These are phyloP conservation scores for Scaptomyza graminum DNA, from an alignment of 1,140 invertebrate genomes.

Conservation along the genomic window DNA sequence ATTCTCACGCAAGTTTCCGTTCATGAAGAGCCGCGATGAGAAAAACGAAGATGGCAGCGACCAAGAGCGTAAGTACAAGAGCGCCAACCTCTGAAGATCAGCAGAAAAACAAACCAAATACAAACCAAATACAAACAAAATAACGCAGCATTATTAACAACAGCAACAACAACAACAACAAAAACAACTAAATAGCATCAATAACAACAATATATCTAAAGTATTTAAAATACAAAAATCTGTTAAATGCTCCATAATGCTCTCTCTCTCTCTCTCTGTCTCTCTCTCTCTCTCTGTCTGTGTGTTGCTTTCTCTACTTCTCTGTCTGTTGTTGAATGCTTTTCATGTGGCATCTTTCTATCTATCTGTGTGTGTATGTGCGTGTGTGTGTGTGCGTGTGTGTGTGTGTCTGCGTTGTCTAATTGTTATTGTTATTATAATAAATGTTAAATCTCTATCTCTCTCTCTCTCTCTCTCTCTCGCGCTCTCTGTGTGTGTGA, in stretches of 20 bases:
- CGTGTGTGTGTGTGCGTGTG: constrained; percentile 11
- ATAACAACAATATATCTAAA: constrained; percentile 24
- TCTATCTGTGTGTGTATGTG: constrained; percentile 33
- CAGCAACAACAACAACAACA: constrained; percentile 17
- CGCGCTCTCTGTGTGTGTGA: constrained; percentile 27
- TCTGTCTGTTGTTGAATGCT: background rate
- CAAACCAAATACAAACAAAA: background rate
- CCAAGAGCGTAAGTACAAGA: constrained; percentile 96
- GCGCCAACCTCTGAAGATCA: constrained; percentile 10
- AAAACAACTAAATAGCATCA: constrained; percentile 14
- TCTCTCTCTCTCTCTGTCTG: background rate
- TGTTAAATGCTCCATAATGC: constrained; percentile 12
- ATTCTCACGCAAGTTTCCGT: constrained; percentile 98
- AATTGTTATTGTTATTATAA: too few species aligned
- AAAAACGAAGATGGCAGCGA: constrained; percentile 98
- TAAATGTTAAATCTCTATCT: constrained; percentile 4
- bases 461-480: constrained; percentile 6
- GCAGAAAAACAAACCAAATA: background rate
- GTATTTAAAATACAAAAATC: constrained; percentile 18
- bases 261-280: background rate
- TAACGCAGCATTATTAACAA: background rate
- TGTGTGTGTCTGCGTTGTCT: background rate
- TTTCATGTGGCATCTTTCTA: constrained; percentile 38
- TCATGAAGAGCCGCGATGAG: constrained; percentile 99
- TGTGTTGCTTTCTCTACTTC: background rate